Evolutionary conservation across 2,888 invertebrate species (phyloP), one percentile per base, ranked within the genome.

Genomic region (Drosophila nr. perissopoda): DNA sequence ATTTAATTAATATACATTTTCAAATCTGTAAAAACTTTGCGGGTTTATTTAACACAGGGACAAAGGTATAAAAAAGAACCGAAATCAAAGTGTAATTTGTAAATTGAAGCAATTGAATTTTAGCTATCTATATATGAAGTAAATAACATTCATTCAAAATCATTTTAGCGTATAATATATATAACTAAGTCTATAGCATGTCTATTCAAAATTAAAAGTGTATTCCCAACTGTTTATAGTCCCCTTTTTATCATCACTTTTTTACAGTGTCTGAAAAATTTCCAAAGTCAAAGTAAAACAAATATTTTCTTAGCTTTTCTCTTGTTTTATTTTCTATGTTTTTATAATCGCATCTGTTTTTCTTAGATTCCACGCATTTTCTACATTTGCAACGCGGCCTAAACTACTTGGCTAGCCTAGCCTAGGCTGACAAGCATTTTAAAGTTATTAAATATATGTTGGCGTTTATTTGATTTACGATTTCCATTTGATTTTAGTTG

Each of bases 271-370:
- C n/a, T 38, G 8, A 33, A 45, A 25, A 13, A 58, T 34, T 16
- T 8, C 4, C 7, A 25, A 34, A 8, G 21, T 29, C 10, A 53
- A 29, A 54, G 25, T 48, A 45, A 69, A 61, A 58, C 56, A 18
- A 45, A 36, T 27, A 21, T 21, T 45, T 58, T 36, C 4, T 72
- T 52, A 25, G 53, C 58, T 64, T 65, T 66, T 69, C 49, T 59
- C 21, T 77, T 68, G 66, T 70, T 83, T 82, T 82, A 76, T 72
- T 83, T 70, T 70, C 61, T 79, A 80, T 61, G 63, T 57, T 76
- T 62, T 40, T 31, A 27, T 54, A 25, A 31, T 60, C 36, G 66
- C 56, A 66, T 51, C 53, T 40, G 42, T 62, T 54, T 54, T 56
- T 75, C 29, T 31, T 60, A 66, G 59, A 65, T 73, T 61, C 21